Conservation (phyloP, 2,113 vertebrate species). For the Pipa parva region DNA sequence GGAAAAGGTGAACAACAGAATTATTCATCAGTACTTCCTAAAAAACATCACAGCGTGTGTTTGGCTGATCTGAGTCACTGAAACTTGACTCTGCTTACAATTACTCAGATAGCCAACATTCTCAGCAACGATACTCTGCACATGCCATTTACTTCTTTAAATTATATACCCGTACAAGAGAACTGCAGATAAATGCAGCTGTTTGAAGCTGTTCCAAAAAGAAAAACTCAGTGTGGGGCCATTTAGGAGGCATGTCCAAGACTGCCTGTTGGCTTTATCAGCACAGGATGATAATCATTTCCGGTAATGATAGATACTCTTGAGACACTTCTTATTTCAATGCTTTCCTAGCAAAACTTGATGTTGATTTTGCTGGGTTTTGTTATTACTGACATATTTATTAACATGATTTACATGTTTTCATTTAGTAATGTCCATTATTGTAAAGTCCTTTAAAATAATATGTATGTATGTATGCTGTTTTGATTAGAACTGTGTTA, state of each 20-base stretch:
- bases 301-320: not conserved
- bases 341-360: too few relatives aligned
- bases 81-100: not conserved
- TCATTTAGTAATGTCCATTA: too few relatives aligned
- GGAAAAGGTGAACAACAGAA: constrained; percentile 49
- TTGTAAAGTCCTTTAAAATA: too few relatives aligned
- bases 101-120: not conserved
- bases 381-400: too few relatives aligned
- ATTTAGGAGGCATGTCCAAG: not conserved
- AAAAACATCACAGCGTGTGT: constrained; percentile 10
- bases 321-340: too few relatives aligned
- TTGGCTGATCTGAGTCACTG: constrained; percentile 11
- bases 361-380: too few relatives aligned
- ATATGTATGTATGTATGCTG: too few relatives aligned
- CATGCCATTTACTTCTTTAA: not conserved
- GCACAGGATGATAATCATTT: not conserved
- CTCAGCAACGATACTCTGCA: not conserved
- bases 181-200: not conserved
- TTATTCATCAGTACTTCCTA: constrained; percentile 44
- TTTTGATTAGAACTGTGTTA: too few relatives aligned
- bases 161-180: not conserved
- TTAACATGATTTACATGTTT: too few relatives aligned
- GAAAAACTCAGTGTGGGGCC: not conserved
- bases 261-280: not conserved
- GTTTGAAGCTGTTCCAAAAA: not conserved